A percentile compares a stretch with the other conserved stretches of the same genome.
Evolutionary conservation across 2,888 invertebrate species (phyloP).

Genomic region (Drosophila formosana): DNA sequence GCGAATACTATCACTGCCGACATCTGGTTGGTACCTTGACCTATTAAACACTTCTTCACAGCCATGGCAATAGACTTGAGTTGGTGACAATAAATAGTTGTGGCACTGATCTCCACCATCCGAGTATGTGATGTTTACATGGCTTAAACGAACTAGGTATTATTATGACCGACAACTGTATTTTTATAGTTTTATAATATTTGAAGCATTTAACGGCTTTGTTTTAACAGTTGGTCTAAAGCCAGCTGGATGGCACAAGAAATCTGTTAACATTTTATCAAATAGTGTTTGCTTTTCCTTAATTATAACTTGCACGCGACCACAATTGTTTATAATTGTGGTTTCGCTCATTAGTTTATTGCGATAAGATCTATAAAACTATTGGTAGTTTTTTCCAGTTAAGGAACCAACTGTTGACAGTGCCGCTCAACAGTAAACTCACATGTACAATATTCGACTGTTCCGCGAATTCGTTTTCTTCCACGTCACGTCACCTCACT

Average conservation of each 20-base stretch:
- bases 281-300: constrained; percentile 1
- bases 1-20: background rate
- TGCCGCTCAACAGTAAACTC: constrained; percentile 11
- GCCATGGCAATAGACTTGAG: background rate
- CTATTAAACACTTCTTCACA: background rate
- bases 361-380: constrained; percentile 15
- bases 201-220: background rate
- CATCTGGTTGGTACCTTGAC: constrained; percentile 28
- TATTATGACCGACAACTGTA: background rate
- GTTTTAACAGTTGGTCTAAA: constrained; percentile 16
- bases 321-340: constrained; percentile 7
- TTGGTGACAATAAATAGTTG: too few species aligned
- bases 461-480: constrained; percentile 4
- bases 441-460: constrained; percentile 7
- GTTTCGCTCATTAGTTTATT: constrained; percentile 21
- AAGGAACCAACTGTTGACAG: constrained; percentile 21
- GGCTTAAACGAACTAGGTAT: too few species aligned
- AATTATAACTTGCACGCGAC: constrained; percentile 15
- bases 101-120: too few species aligned
- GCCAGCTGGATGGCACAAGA: background rate
- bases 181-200: background rate
- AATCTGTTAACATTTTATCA: constrained; percentile 15
- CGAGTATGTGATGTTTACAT: too few species aligned
- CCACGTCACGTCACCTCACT: constrained; percentile 35
- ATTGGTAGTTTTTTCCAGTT: background rate